phyloP scores from a whole-genome alignment of 53 echinoderm and acorn worm species.

The Crossaster papposus region DNA sequence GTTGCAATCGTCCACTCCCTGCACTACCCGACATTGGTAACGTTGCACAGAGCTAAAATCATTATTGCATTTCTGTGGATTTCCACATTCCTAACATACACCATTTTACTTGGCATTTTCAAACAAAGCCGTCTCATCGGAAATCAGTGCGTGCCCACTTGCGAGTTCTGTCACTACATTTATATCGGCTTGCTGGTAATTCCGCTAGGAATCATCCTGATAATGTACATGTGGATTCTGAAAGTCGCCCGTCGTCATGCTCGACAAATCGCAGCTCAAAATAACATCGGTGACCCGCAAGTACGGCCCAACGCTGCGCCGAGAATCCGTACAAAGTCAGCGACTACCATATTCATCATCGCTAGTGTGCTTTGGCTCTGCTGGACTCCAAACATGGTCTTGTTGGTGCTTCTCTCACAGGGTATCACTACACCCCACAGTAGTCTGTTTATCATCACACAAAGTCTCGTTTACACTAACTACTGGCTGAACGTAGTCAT shows the following conservation, averaged over 20 bases:
- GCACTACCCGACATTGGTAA: slow-evolving; percentile 21
- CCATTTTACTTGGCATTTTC: not conserved
- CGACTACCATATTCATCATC: not conserved
- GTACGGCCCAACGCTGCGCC: not conserved
- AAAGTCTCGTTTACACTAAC: not conserved
- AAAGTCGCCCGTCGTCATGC: slow-evolving; percentile 3
- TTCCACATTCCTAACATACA: not conserved
- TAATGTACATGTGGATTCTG: not conserved
- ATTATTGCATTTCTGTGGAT: not conserved
- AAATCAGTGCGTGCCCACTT: not conserved
- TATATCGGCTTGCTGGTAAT: not conserved
- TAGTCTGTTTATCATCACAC: not conserved
- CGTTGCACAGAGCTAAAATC: not conserved
- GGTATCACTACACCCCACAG: too few relatives aligned
- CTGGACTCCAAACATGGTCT: not conserved
- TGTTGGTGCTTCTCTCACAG: not conserved
- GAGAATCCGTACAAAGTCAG: not conserved
- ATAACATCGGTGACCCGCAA: not conserved
- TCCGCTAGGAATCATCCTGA: not conserved
- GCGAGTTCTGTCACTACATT: slow-evolving; percentile 5
- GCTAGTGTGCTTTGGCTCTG: not conserved
- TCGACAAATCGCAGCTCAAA: not conserved
- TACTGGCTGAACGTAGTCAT: slow-evolving; percentile 29
- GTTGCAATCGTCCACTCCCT: slow-evolving; percentile 11
- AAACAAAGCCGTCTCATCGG: not conserved